A percentile compares a stretch with the other conserved stretches of the same genome.
Evolutionary conservation across 1,140 invertebrate genomes (phyloP).

Genomic region (Geopemphigus sp.): DNA sequence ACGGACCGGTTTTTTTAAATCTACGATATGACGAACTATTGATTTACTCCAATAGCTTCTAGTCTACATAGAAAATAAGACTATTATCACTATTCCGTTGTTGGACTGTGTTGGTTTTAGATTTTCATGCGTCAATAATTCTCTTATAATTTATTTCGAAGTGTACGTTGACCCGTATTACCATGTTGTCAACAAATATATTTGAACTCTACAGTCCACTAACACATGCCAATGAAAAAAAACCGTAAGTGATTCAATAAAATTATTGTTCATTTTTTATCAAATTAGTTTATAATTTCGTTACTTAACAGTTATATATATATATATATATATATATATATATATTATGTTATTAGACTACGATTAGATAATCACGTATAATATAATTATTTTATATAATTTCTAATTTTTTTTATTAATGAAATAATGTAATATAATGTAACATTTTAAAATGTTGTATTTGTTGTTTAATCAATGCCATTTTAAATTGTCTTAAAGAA

Average conservation of each 20-base stretch:
- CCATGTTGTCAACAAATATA: conserved; percentile 23
- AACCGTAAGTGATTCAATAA: conserved; percentile 15
- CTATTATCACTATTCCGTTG: neutral
- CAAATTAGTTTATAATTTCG: no score
- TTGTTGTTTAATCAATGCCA: neutral
- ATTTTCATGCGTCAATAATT: neutral
- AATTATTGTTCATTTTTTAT: neutral
- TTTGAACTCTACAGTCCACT: conserved; percentile 35
- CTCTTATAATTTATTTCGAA: neutral
- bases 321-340: no score
- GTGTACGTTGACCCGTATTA: neutral
- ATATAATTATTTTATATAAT: no score
- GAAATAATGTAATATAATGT: no score
- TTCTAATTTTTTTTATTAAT: no score
- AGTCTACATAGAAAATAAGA: neutral
- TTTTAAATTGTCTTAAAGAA: neutral
- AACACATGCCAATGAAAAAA: neutral
- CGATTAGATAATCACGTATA: no score
- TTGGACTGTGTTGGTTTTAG: neutral
- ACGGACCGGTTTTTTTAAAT: no score
- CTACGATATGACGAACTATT: neutral
- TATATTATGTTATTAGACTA: no score
- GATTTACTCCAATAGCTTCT: neutral
- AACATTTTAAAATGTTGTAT: no score
- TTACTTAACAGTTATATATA: no score